Percentiles rank a stretch among this genome's conserved stretches.
These are phyloP conservation scores for Agapornis roseicollis DNA, from an alignment of 2,113 vertebrate genomes.

Conservation along the genomic window DNA sequence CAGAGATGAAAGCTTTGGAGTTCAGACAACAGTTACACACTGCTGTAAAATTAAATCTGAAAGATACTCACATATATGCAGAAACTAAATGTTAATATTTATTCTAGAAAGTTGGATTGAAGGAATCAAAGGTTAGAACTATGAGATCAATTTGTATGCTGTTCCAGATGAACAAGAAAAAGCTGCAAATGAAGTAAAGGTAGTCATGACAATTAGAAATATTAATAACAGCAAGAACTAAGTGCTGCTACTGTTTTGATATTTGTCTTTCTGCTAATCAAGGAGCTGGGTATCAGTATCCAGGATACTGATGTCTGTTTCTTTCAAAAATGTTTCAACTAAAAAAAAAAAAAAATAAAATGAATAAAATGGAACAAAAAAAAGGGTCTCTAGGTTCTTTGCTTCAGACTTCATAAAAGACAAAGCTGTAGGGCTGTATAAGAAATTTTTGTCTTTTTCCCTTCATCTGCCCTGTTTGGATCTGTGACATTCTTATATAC, in stretches of 20 bases:
- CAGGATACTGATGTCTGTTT: background rate
- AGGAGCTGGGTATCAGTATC: background rate
- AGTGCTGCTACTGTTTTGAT: background rate
- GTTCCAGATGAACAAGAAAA: background rate
- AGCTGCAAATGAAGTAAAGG: accelerated
- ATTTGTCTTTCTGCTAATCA: background rate
- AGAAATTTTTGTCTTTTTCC: background rate
- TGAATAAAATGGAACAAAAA: background rate
- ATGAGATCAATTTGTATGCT: background rate
- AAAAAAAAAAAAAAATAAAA: background rate
- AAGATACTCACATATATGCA: background rate
- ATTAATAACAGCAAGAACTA: background rate
- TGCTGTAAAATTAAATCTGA: background rate
- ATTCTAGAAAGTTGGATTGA: background rate
- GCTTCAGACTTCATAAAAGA: background rate
- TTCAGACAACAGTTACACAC: background rate
- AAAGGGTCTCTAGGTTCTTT: background rate
- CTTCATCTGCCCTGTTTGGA: background rate
- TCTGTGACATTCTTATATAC: background rate
- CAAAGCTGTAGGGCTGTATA: background rate
- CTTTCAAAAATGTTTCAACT: background rate
- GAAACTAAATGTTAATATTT: background rate
- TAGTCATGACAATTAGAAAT: background rate
- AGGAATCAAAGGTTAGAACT: background rate
- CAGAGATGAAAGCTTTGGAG: background rate